Base-by-base conservation (phyloP, 2,888 invertebrate genomes). In the Drosophila paucipuncta region DNA sequence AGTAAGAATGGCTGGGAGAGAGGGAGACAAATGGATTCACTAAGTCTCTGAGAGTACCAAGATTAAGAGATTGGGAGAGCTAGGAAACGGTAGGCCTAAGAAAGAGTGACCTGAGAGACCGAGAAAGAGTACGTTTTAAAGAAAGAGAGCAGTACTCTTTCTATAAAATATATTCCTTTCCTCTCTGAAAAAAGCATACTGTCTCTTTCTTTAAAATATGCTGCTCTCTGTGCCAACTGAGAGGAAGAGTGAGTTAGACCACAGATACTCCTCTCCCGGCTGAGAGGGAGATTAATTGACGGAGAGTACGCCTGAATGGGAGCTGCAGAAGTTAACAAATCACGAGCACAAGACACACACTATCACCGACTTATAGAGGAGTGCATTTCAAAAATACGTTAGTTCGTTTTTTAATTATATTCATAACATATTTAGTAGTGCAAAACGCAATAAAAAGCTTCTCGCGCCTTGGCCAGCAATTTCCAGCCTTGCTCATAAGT, bases 401-500 rank as follows among this genome's bases (percentile, higher is more conserved):
- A 1, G n/a, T 41, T 39, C 2, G 31, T 13, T 22, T 47, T 47
- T 4, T 10, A 16, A 18, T 13, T 25, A 9, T 25, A 25, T 16
- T 9, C 25, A 13, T 22, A 22, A 47, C 16, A 16, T 22, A 16
- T 47, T 25, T 47, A 25, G 28, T 50, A 28, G 28, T 18, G 28
- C 10, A 50, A 50, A 18, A 5, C 18, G 2, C 18, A 50, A 13
- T 18, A 50, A 28, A 5, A 10, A 18, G 37, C 37, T 57, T 55
- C 5, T 43, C 30, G 66, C 49, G 66, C 66, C 37, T 28, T 43
- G 37, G 43, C 31, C 18, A 73, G 60, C 77, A 67, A 80, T 67
- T 78, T 57, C 81, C 43, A 71, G 63, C 66, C 71, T 49, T 60
- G 55, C 55, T 63, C 30, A 31, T 62, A 35, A 39, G 25, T 47